Percentiles rank a stretch among this genome's conserved stretches.
These are phyloP conservation scores for Anomalospiza imberbis DNA, from an alignment of 2,797 vertebrate species.

Conservation along the genomic window DNA sequence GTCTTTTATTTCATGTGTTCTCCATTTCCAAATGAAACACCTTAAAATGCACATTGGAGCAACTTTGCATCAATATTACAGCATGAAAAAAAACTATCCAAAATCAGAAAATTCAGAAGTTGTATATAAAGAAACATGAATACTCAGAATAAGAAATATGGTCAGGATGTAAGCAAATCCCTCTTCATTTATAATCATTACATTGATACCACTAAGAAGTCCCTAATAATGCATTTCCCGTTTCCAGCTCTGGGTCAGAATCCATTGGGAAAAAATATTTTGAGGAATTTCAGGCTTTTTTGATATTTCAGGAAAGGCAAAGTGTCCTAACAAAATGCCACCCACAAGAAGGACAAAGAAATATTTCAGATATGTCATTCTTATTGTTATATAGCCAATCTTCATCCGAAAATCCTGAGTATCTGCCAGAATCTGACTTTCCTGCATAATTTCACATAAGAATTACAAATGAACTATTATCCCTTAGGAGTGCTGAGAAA, in stretches of 20 bases:
- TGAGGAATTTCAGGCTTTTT: not conserved
- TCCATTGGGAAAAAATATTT: not conserved
- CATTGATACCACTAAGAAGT: not conserved
- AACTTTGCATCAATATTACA: not conserved
- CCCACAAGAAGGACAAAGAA: not conserved
- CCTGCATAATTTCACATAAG: not conserved
- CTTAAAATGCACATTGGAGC: not conserved
- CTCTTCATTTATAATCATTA: not conserved
- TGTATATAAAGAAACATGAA: not conserved
- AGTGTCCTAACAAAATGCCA: not conserved
- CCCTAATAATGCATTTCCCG: not conserved
- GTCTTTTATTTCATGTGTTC: not conserved
- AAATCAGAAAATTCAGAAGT: not conserved
- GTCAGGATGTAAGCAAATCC: not conserved
- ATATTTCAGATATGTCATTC: not conserved
- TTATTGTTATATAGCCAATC: not conserved
- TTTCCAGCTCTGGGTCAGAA: not conserved
- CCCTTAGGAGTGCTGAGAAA: not conserved
- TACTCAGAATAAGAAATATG: not conserved
- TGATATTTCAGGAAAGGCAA: not conserved
- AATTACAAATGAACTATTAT: not conserved
- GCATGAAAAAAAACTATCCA: not conserved
- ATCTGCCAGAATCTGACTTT: not conserved
- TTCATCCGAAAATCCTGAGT: constrained; percentile 17
- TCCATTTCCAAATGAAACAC: not conserved